Percentiles rank a stretch among this genome's conserved stretches.
These are phyloP conservation scores for Lottia scabra DNA, from an alignment of 2,888 invertebrate species.

Conservation along the genomic window DNA sequence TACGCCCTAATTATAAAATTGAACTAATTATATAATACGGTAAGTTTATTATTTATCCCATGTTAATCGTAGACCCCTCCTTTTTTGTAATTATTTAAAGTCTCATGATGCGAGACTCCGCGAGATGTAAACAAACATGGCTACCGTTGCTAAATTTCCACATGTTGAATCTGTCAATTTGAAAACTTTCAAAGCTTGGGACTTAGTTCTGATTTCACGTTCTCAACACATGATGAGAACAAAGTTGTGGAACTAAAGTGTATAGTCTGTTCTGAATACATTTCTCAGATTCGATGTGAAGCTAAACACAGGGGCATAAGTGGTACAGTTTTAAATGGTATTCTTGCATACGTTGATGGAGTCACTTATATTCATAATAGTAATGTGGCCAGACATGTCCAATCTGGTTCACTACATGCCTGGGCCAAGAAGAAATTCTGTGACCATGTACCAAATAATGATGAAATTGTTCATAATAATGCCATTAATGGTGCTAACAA, in stretches of 20 bases:
- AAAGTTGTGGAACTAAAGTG: not conserved
- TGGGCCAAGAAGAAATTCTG: not conserved
- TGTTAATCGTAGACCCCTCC: no score
- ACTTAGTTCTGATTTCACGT: not conserved
- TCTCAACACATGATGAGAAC: not conserved
- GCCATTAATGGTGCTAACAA: no score
- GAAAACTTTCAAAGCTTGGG: not conserved
- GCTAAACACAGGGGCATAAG: not conserved
- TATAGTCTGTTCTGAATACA: not conserved
- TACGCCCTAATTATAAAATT: no score
- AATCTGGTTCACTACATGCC: not conserved
- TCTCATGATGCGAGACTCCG: no score
- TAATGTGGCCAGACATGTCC: not conserved
- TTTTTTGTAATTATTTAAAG: no score
- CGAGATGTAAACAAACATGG: no score
- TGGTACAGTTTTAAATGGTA: not conserved
- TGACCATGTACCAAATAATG: no score
- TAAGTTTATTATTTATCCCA: no score
- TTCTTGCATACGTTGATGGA: not conserved
- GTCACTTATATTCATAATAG: not conserved
- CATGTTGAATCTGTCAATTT: not conserved
- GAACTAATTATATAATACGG: no score
- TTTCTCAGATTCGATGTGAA: not conserved
- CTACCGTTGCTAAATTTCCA: not conserved
- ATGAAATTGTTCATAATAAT: no score